Conservation (phyloP, 2,888 invertebrate genomes). For the Sphaerophoria rueppellii region DNA sequence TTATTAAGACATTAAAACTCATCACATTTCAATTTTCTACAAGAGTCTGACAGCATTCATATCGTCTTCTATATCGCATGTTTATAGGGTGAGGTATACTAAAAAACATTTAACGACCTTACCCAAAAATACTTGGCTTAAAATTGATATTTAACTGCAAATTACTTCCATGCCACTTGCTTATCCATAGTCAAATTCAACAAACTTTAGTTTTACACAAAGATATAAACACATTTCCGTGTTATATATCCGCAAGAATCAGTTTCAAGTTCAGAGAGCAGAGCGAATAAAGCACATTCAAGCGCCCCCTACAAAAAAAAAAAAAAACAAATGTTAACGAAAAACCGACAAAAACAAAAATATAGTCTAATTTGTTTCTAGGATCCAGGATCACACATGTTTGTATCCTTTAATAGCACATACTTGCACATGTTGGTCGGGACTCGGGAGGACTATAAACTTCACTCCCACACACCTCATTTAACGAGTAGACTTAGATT, state of each 20-base stretch:
- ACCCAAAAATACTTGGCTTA: conserved; percentile 6
- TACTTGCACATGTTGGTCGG: no score
- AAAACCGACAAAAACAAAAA: background rate
- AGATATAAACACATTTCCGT: background rate
- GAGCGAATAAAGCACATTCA: no score
- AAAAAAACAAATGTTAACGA: background rate
- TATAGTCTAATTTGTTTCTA: conserved; percentile 13
- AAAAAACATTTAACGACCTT: conserved; percentile 19
- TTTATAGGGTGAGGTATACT: background rate
- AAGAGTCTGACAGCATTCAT: background rate
- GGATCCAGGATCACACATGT: background rate
- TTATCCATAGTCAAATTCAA: conserved; percentile 25
- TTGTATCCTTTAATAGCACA: background rate
- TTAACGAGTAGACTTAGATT: conserved; percentile 48
- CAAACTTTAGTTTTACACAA: conserved; percentile 18
- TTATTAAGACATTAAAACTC: conserved; percentile 25
- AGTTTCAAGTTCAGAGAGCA: no score
- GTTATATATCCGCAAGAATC: no score
- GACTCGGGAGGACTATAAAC: background rate
- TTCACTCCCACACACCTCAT: conserved; percentile 38
- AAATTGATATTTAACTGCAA: conserved; percentile 34
- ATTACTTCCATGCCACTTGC: conserved; percentile 25
- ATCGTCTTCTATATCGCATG: background rate
- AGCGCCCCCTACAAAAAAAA: background rate
- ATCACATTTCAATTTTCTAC: conserved; percentile 28